Conservation (phyloP, 2,113 vertebrate genomes). For the Oreotrochilus melanogaster region DNA sequence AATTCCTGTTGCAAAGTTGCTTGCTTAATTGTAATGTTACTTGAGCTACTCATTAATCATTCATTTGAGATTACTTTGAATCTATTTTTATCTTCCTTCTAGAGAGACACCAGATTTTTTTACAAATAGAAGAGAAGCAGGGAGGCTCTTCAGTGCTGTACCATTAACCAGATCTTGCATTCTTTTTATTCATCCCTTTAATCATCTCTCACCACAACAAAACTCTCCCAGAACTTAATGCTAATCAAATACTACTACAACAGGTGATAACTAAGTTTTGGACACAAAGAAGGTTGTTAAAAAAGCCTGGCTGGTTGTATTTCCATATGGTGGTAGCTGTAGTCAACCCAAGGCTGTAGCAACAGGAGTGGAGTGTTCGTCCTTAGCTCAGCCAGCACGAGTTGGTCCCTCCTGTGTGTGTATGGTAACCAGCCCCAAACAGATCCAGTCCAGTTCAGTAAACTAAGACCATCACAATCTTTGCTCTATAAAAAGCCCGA, state of each 20-base stretch:
- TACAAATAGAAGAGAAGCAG: background rate
- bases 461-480: conserved; percentile 4
- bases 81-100: background rate
- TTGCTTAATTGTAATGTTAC: background rate
- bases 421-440: background rate
- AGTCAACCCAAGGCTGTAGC: background rate
- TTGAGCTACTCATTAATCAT: background rate
- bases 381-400: background rate
- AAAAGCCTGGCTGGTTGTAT: background rate
- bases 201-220: background rate
- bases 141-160: background rate
- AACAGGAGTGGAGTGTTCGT: background rate
- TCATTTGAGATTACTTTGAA: background rate
- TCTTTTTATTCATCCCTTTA: background rate
- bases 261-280: background rate
- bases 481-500: conserved; percentile 51
- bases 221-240: background rate
- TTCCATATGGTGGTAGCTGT: background rate
- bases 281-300: background rate
- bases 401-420: background rate
- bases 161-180: background rate
- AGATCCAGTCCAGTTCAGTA: background rate
- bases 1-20: background rate
- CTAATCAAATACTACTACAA: background rate
- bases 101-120: background rate